Evolutionary conservation across 2,797 vertebrate genomes (phyloP).

Genomic region (Choloepus didactylus): DNA sequence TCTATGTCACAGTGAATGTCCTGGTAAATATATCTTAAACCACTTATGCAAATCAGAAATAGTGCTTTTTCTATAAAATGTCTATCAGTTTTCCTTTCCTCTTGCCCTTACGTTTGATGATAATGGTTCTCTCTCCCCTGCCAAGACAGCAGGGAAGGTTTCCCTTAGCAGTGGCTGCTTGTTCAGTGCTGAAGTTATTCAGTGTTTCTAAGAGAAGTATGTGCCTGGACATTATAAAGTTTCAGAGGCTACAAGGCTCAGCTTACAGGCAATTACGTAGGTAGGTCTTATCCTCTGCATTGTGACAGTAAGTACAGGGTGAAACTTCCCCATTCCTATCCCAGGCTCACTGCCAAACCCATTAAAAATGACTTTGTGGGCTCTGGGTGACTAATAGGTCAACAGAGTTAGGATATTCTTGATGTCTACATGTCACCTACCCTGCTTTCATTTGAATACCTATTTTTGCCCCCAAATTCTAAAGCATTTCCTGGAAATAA

Average conservation of each 20-base stretch:
- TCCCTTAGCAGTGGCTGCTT: background rate
- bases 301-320: background rate
- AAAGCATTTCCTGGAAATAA: conserved; percentile 62
- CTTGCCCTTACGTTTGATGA: background rate
- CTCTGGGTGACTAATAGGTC: background rate
- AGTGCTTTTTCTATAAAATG: background rate
- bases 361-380: background rate
- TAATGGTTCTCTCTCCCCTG: background rate
- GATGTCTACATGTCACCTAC: background rate
- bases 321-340: background rate
- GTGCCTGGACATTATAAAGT: background rate
- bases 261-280: background rate
- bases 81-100: background rate
- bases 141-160: background rate
- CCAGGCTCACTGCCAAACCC: conserved; percentile 26
- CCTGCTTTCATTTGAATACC: background rate
- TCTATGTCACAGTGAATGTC: background rate
- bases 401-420: conserved; percentile 7
- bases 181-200: background rate
- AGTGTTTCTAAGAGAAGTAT: conserved; percentile 33
- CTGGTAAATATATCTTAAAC: background rate
- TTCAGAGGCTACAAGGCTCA: background rate
- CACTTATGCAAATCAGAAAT: background rate
- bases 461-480: background rate
- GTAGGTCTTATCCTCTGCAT: background rate